Evolutionary conservation across 2,113 vertebrate species (phyloP).

Genomic region (Calyptomena viridis): DNA sequence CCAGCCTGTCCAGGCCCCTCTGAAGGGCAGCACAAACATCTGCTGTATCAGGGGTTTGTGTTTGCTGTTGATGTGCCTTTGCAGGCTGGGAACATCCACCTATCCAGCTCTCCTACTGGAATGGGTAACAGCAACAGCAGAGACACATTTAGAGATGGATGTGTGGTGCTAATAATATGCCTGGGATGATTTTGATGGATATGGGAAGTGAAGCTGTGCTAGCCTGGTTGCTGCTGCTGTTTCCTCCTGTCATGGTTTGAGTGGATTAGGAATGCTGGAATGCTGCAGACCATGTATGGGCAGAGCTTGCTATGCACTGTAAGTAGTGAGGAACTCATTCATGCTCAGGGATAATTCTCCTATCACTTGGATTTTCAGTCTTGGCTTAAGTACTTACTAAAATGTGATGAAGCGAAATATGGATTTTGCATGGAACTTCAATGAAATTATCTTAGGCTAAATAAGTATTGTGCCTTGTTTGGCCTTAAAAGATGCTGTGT

Average conservation of each 20-base stretch:
- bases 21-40: neutral
- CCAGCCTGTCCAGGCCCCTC: neutral
- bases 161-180: neutral
- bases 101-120: neutral
- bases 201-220: neutral
- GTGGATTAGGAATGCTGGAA: neutral
- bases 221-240: neutral
- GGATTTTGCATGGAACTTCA: neutral
- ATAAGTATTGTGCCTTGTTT: neutral
- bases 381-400: neutral
- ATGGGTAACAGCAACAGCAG: neutral
- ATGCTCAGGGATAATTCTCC: neutral
- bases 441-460: neutral
- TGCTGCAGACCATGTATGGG: neutral
- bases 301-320: neutral
- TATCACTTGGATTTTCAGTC: neutral
- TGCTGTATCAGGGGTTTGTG: neutral
- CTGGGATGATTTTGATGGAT: neutral
- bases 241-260: neutral
- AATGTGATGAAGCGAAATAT: neutral
- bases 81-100: neutral
- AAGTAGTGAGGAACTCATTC: neutral
- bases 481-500: neutral
- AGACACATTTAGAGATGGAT: neutral
- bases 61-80: rapidly evolving